phyloP scores from a whole-genome alignment of 1,140 invertebrate species.

The Hycleus cichorii region DNA sequence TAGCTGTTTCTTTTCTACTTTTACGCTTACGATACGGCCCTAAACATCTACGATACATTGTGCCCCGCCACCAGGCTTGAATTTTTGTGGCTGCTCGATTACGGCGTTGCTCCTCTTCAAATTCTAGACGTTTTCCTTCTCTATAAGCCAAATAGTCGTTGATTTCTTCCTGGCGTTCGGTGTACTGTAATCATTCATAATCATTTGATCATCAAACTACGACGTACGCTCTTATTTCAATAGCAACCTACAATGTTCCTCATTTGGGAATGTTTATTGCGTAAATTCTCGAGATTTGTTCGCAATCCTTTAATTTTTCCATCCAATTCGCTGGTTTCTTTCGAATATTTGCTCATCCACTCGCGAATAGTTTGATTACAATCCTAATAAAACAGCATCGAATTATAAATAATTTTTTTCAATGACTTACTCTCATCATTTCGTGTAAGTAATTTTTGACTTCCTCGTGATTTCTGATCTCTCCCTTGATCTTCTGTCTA shows the following conservation, averaged over 20 bases:
- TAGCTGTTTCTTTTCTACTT: slow-evolving; percentile 25
- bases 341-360: slow-evolving; percentile 23
- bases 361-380: slow-evolving; percentile 15
- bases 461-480: slow-evolving; percentile 22
- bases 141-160: slow-evolving; percentile 21
- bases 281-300: slow-evolving; percentile 9
- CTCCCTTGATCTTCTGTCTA: slow-evolving; percentile 16
- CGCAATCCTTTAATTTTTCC: slow-evolving; percentile 13
- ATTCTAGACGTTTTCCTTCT: slow-evolving; percentile 19
- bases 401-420: too few species aligned
- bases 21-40: slow-evolving; percentile 53
- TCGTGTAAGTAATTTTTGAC: slow-evolving; percentile 19
- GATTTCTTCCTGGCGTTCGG: slow-evolving; percentile 20
- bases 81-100: slow-evolving; percentile 37
- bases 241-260: slow-evolving; percentile 1
- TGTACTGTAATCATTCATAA: slow-evolving; percentile 14
- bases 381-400: slow-evolving; percentile 9
- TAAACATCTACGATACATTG: slow-evolving; percentile 55
- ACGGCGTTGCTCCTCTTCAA: slow-evolving; percentile 5
- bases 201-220: not conserved
- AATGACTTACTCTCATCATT: too few species aligned
- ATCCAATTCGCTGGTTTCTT: slow-evolving; percentile 15
- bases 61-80: slow-evolving; percentile 61
- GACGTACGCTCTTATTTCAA: too few species aligned
- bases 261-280: slow-evolving; percentile 5